phyloP scores from a whole-genome alignment of 2,113 vertebrate species.

The Myodes glareolus region DNA sequence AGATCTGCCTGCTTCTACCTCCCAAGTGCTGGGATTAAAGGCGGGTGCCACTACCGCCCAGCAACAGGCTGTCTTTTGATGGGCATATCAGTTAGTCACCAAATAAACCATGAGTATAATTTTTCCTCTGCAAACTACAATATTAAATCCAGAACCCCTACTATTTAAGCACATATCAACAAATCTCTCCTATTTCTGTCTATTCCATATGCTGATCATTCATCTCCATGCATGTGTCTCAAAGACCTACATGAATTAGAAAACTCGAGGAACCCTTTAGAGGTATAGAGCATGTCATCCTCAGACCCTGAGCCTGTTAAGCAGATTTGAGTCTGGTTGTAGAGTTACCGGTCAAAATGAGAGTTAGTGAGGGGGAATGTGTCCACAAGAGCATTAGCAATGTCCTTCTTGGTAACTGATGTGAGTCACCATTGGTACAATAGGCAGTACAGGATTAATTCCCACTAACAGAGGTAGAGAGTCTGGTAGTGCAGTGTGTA shows the following conservation, averaged over 20 bases:
- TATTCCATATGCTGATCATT: neutral
- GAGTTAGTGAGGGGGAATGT: neutral
- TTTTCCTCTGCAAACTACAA: neutral
- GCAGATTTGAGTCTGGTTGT: neutral
- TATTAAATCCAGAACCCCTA: neutral
- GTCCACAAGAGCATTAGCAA: neutral
- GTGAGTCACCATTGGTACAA: no score
- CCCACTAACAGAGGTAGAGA: neutral
- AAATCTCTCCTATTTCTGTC: neutral
- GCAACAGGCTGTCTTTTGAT: neutral
- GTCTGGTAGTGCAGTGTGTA: no score
- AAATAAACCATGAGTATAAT: neutral
- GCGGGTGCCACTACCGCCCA: rapidly evolving
- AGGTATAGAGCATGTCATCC: neutral
- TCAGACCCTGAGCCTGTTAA: neutral
- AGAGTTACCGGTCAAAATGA: neutral
- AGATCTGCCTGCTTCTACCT: no score
- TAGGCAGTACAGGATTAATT: neutral
- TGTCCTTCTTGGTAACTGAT: neutral
- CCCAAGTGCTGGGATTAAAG: no score
- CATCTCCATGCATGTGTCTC: neutral
- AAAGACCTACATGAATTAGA: neutral
- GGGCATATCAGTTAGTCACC: neutral
- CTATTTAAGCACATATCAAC: neutral
- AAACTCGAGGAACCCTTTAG: neutral